Evolutionary conservation across 2,888 invertebrate species (phyloP).

Genomic region (Drosophila infuscata): DNA sequence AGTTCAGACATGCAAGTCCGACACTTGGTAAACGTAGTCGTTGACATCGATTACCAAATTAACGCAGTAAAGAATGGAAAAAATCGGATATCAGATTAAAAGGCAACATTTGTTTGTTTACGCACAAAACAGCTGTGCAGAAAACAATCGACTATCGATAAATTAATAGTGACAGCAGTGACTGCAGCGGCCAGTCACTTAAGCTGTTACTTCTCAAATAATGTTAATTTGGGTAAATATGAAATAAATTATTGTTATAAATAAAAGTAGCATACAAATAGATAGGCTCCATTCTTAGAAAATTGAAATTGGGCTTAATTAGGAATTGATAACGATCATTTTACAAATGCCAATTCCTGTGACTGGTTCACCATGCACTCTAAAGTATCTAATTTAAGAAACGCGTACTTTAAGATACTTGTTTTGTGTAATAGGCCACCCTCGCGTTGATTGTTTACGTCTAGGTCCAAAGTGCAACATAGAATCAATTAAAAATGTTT

Average conservation of each 20-base stretch:
- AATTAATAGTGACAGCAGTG: neutral
- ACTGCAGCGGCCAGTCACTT: neutral
- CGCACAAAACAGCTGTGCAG: slow-evolving; percentile 17
- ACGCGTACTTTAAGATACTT: slow-evolving; percentile 33
- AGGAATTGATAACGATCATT: neutral
- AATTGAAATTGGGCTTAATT: neutral
- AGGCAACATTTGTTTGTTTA: neutral
- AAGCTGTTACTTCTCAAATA: neutral
- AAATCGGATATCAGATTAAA: neutral
- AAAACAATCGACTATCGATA: slow-evolving; percentile 31
- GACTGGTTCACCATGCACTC: neutral
- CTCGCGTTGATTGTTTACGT: slow-evolving; percentile 52
- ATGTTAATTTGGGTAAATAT: neutral
- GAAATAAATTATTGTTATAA: neutral
- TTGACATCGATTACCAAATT: neutral
- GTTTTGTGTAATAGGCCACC: slow-evolving; percentile 37
- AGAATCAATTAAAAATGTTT: slow-evolving; percentile 40
- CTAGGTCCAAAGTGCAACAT: slow-evolving; percentile 50
- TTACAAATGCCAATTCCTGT: neutral
- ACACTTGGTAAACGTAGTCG: slow-evolving; percentile 33
- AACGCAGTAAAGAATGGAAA: slow-evolving; percentile 23
- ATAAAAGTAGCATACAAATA: neutral
- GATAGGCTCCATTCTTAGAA: neutral
- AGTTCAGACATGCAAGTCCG: slow-evolving; percentile 38
- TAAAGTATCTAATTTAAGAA: neutral